These are phyloP conservation scores for Lycodopsis pacificus DNA, from an alignment of 2,797 vertebrate species.

Conservation along the genomic window DNA sequence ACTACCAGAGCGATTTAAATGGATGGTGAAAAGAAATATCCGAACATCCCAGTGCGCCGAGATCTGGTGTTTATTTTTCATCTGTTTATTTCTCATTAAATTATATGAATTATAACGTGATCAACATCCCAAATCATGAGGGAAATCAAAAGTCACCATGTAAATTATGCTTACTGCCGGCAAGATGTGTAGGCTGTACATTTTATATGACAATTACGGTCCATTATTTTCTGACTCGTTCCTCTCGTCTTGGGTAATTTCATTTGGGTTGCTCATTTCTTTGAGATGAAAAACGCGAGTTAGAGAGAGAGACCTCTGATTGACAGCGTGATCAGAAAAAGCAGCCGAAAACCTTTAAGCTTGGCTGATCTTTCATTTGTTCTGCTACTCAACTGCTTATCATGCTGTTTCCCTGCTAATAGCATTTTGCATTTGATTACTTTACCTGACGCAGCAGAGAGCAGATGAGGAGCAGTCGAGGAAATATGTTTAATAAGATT, in stretches of 20 bases:
- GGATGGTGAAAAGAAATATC: conserved; percentile 67
- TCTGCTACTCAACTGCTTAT: conserved; percentile 70
- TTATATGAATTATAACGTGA: conserved; percentile 51
- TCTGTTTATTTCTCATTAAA: conserved; percentile 56
- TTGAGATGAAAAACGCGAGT: conserved; percentile 58
- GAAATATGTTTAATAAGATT: conserved; percentile 75
- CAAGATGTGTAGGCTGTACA: conserved; percentile 70
- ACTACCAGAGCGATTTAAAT: conserved; percentile 55
- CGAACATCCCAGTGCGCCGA: conserved; percentile 32
- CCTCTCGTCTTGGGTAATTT: conserved; percentile 64
- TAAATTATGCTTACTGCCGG: conserved; percentile 57
- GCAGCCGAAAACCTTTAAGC: conserved; percentile 69
- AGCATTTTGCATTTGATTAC: conserved; percentile 68
- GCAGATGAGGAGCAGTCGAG: conserved; percentile 58
- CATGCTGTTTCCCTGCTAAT: conserved; percentile 65
- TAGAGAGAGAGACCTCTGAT: conserved; percentile 59
- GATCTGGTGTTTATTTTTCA: conserved; percentile 48
- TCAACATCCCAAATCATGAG: conserved; percentile 67
- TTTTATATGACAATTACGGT: conserved; percentile 61
- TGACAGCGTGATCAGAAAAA: conserved; percentile 64
- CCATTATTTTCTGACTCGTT: conserved; percentile 50
- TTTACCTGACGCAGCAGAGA: conserved; percentile 62
- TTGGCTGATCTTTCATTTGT: conserved; percentile 72
- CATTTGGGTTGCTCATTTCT: conserved; percentile 68
- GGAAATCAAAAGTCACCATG: conserved; percentile 67